phyloP scores from a whole-genome alignment of 2,797 vertebrate genomes.

The Bucorvus abyssinicus region DNA sequence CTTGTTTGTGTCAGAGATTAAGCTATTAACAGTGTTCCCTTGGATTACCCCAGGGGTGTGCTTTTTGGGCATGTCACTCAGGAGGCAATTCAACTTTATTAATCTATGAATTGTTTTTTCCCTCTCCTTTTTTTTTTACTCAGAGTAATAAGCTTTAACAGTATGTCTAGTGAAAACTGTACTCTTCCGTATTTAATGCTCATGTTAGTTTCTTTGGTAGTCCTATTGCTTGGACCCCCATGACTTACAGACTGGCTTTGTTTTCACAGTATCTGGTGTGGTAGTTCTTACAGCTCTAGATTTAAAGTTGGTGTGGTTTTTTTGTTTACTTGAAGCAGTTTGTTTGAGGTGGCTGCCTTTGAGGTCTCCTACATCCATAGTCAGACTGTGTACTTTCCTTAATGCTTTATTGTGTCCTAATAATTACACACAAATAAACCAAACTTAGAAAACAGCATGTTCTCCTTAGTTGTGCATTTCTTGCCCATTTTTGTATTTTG shows the following conservation, averaged over 20 bases:
- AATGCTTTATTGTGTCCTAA: not conserved
- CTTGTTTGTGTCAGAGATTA: not conserved
- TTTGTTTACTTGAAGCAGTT: not conserved
- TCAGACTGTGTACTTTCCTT: not conserved
- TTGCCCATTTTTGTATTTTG: not conserved
- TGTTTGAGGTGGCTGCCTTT: not conserved
- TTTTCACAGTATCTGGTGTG: not conserved
- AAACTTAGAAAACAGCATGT: not conserved
- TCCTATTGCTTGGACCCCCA: not conserved
- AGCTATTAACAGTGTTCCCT: not conserved
- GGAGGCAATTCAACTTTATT: not conserved
- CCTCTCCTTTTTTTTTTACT: not conserved
- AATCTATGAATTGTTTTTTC: not conserved
- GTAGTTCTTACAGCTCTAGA: not conserved
- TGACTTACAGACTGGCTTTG: not conserved
- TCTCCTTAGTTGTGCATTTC: not conserved
- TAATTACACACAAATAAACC: not conserved
- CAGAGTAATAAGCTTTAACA: not conserved
- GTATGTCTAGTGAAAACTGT: not conserved
- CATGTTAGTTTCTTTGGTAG: slow-evolving; percentile 27
- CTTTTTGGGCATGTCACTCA: not conserved
- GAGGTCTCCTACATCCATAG: not conserved
- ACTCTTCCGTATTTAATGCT: slow-evolving; percentile 23
- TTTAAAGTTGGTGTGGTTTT: not conserved
- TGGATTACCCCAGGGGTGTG: not conserved